Conservation (phyloP, 1,140 invertebrate genomes). For the Drosophila pallidifrons region DNA sequence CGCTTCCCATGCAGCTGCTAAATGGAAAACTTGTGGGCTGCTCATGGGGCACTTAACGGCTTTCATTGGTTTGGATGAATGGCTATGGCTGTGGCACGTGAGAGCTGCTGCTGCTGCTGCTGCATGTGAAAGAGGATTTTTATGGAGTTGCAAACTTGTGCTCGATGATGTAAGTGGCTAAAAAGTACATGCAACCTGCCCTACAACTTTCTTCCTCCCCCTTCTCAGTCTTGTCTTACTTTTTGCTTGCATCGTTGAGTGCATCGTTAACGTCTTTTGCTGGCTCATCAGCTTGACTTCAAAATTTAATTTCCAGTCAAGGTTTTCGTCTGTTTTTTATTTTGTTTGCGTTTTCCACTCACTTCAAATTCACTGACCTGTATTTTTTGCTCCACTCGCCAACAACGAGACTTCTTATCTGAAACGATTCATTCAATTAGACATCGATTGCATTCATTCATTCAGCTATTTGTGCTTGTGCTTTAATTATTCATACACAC, state of each 20-base stretch:
- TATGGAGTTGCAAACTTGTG: constrained; percentile 68
- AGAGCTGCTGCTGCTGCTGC: constrained; percentile 6
- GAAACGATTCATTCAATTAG: constrained; percentile 18
- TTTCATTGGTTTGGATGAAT: constrained; percentile 60
- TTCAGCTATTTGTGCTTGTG: constrained; percentile 6
- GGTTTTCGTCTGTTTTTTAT: not conserved
- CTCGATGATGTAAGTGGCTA: constrained; percentile 65
- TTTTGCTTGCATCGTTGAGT: constrained; percentile 23
- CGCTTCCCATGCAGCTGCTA: constrained; percentile 11
- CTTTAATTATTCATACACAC: constrained; percentile 16
- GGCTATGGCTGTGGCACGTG: constrained; percentile 14
- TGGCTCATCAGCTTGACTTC: constrained; percentile 25
- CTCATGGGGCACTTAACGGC: constrained; percentile 64
- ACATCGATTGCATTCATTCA: constrained; percentile 15
- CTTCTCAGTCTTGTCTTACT: not conserved
- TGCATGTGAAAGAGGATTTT: constrained; percentile 51
- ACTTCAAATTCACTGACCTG: constrained; percentile 53
- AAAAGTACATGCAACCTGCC: constrained; percentile 41
- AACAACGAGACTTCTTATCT: constrained; percentile 17
- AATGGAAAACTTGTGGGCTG: constrained; percentile 53
- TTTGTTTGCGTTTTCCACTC: not conserved
- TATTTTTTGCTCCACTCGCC: constrained; percentile 17
- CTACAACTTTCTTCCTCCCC: not conserved
- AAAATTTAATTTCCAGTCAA: constrained; percentile 42
- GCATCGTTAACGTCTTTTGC: constrained; percentile 55